phyloP scores from a whole-genome alignment of 2,113 vertebrate genomes.

The Bambusicola thoracicus region DNA sequence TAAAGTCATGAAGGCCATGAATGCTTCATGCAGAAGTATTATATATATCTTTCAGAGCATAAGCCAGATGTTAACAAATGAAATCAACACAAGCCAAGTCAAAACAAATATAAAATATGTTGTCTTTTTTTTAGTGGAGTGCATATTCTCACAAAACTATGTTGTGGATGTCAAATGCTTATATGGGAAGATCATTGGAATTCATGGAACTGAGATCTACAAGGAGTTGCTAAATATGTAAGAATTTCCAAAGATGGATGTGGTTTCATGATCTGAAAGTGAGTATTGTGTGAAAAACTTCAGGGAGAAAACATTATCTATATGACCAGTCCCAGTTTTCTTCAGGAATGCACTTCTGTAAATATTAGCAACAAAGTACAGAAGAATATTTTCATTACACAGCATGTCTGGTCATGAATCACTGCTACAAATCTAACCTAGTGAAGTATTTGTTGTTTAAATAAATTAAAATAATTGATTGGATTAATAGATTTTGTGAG shows the following conservation, averaged over 20 bases:
- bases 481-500: neutral
- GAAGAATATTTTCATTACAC: neutral
- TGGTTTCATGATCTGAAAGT: neutral
- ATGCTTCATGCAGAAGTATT: neutral
- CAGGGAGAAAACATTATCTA: neutral
- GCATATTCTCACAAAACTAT: neutral
- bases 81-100: neutral
- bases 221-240: neutral
- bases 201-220: neutral
- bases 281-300: neutral
- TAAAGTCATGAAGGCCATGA: neutral
- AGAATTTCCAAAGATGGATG: neutral
- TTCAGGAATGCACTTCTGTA: neutral
- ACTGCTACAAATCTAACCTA: neutral
- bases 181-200: neutral
- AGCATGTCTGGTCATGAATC: accelerated
- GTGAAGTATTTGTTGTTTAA: neutral
- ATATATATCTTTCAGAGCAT: neutral
- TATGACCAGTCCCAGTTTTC: neutral
- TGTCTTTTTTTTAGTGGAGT: too few relatives aligned
- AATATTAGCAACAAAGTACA: accelerated
- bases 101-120: neutral
- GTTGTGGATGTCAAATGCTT: neutral
- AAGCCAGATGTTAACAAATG: neutral
- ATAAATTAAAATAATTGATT: accelerated